Percentiles rank a stretch among this genome's conserved stretches.
Evolutionary conservation across 2,113 vertebrate species (phyloP).

Genomic region (Pseudorhombus dupliciocellatus): DNA sequence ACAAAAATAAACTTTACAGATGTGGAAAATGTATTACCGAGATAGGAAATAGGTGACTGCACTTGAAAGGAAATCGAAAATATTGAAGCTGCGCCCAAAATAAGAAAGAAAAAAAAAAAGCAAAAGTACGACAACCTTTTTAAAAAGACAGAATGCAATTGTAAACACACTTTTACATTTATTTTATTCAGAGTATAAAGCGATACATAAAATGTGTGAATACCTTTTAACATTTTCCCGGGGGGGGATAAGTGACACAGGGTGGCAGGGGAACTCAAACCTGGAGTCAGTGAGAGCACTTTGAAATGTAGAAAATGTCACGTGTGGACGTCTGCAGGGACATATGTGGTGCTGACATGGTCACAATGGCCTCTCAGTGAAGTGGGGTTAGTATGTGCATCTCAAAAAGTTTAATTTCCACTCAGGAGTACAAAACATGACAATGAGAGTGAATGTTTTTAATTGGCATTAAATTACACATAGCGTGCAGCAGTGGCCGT

Average conservation of each 20-base stretch:
- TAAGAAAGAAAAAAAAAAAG: background rate
- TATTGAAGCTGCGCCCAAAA: slow-evolving; percentile 26
- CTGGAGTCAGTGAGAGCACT: slow-evolving; percentile 18
- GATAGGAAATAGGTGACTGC: slow-evolving; percentile 69
- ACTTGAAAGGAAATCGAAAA: slow-evolving; percentile 58
- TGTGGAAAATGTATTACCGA: slow-evolving; percentile 67
- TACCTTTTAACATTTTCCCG: slow-evolving; percentile 17
- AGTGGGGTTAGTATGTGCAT: slow-evolving; percentile 31
- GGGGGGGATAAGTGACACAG: slow-evolving; percentile 26
- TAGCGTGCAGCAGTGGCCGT: background rate
- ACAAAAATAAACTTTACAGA: slow-evolving; percentile 73
- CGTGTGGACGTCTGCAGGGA: background rate
- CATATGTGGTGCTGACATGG: slow-evolving; percentile 14
- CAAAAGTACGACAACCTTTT: slow-evolving; percentile 17
- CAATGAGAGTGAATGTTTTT: background rate
- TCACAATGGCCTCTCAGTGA: slow-evolving; percentile 2
- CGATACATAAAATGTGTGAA: slow-evolving; percentile 47
- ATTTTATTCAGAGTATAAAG: slow-evolving; percentile 51
- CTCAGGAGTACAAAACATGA: slow-evolving; percentile 31
- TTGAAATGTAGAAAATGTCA: slow-evolving; percentile 39
- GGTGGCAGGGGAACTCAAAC: slow-evolving; percentile 41
- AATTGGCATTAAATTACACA: slow-evolving; percentile 30
- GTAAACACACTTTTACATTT: slow-evolving; percentile 49
- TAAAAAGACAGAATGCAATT: slow-evolving; percentile 36
- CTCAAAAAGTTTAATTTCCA: slow-evolving; percentile 37